Base-by-base conservation (phyloP, 2,888 invertebrate species). In the Patella pellucida region DNA sequence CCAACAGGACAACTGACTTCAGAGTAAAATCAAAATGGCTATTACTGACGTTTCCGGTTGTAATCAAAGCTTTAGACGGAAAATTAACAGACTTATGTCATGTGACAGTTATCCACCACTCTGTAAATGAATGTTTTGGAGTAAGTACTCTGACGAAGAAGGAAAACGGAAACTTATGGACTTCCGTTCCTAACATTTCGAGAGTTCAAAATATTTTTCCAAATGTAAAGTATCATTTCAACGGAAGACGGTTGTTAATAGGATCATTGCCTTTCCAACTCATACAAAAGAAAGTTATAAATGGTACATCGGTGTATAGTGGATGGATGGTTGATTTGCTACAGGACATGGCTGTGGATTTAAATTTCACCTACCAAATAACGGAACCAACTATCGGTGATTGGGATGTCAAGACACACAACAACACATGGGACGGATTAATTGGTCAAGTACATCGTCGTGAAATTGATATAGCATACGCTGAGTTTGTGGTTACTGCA, bases 361-460 rank as follows among this genome's bases (percentile, higher is more conserved):
- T 73, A n/a, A 73, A 73, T 23, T 68, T 73, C 27, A 73, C 73
- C 52, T 73, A n/a, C 52, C 68, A 68, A 16, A 67, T 73, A 19
- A 52, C 52, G 27, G 68, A 73, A 52, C 51, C 68, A 23, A 41
- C 51, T 15, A 68, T 68, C 23, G 73, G 68, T 16, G 31, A 73
- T n/a, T 73, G 73, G 73, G 73, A 68, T 31, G 23, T 62, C 2
- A 19, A 19, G 19, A 62, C 19, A 19, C 9, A 7, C n/a, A 62
- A 62, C 62, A 62, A 62, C n/a, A 62, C n/a, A 2, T 62, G 19
- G n/a, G 19, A n/a, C 7, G 62, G 62, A 19, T 19, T 62, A 19
- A 19, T 62, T 19, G 62, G 52, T 71, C 14, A 52, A 27, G 52
- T 54, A 31, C 16, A 23, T 14, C 15, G 15, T 4, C 50, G 68